Base-by-base conservation (phyloP, 2,113 vertebrate genomes). In the Odobenus rosmarus region DNA sequence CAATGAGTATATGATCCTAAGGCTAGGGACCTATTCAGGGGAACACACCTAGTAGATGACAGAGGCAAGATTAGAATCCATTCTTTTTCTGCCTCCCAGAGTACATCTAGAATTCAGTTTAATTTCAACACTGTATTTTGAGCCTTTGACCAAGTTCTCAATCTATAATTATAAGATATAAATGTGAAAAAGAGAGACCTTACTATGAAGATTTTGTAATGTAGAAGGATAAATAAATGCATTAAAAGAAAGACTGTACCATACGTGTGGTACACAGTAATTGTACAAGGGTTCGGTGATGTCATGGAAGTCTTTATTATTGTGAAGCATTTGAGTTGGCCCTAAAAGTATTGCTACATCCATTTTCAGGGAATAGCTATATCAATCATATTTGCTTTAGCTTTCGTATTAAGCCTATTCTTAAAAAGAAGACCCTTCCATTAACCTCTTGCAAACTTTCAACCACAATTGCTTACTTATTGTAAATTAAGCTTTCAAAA, bases 331-430 rank as follows among this genome's bases (percentile, higher is more conserved):
- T 80, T 61, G n/a, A 49, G 4, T 67, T 91, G n/a, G 4, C 0
- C 15, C 59, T 87, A 51, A 72, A 93, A 53, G 21, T 79, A 36
- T 55, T 84, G n/a, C 9, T 77, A 64, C 3, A 84, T n/a, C 33
- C 24, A 83, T 86, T 96, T 6, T 86, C 49, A 64, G 61, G 24
- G 83, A 92, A 79, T 46, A 95, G 2, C 13, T 81, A 19, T 33
- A 59, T 86, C 23, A 42, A 31, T 69, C 24, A 28, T 31, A 88
- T 74, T 84, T 69, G 7, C 76, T 91, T 82, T 42, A 28, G 21
- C 26, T 94, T 97, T 91, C 18, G 36, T 61, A n/a, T 51, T 72
- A 76, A 36, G 71, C 24, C 15, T 90, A 46, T 87, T 97, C 95
- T 71, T 86, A 74, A 88, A 74, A 90, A 46, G 61, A 42, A 82